Conservation (phyloP, 2,113 vertebrate genomes). For the Seriola rivoliana region DNA sequence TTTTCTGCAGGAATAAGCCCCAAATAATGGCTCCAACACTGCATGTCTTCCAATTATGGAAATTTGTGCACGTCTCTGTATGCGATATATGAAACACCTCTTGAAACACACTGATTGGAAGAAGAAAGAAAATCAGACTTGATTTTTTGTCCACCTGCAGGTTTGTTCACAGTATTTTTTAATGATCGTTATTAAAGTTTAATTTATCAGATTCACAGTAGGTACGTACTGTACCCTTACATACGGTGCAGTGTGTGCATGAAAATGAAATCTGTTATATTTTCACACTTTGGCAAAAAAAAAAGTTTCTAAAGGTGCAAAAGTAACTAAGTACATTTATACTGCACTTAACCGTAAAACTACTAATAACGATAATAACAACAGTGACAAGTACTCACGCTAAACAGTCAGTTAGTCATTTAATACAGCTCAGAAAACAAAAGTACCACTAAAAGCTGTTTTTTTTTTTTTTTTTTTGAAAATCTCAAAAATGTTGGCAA, state of each 20-base stretch:
- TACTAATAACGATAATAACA: too few species aligned
- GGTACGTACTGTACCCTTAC: background rate
- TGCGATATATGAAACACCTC: constrained; percentile 45
- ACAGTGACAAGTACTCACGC: too few species aligned
- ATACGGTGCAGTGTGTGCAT: background rate
- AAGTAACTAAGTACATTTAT: too few species aligned
- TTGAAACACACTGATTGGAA: constrained; percentile 29
- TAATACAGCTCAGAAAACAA: too few species aligned
- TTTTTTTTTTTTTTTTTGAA: too few species aligned
- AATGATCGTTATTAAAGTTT: background rate
- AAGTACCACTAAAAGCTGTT: too few species aligned
- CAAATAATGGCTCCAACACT: constrained; percentile 63
- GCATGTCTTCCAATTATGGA: constrained; percentile 76
- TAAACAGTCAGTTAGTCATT: too few species aligned
- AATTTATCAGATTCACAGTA: constrained; percentile 3
- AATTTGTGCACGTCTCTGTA: constrained; percentile 65
- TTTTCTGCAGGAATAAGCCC: constrained; percentile 67
- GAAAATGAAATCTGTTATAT: background rate
- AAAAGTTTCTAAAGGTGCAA: too few species aligned
- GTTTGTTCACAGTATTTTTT: background rate
- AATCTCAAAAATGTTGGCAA: too few species aligned
- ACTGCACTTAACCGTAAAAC: too few species aligned
- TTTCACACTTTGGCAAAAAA: background rate
- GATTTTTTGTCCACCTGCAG: background rate
- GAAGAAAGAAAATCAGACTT: constrained; percentile 25